phyloP scores from a whole-genome alignment of 2,888 invertebrate species.

The Vesta saturnalis region DNA sequence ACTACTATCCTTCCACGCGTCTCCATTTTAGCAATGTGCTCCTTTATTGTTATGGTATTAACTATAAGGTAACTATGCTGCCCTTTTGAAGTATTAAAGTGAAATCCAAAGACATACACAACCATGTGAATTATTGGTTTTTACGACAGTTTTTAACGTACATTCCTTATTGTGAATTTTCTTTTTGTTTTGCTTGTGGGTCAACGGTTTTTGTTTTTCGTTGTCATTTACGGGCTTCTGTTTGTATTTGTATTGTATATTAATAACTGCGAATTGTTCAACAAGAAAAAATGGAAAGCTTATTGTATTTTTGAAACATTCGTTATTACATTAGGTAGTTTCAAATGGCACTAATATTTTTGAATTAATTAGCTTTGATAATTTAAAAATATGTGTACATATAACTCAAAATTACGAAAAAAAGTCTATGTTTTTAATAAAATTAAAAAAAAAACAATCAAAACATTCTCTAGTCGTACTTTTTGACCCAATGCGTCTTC shows the following conservation, averaged over 20 bases:
- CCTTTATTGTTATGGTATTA: conserved; percentile 48
- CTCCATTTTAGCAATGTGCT: conserved; percentile 53
- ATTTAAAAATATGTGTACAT: conserved; percentile 31
- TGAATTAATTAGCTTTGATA: conserved; percentile 30
- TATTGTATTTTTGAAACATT: conserved; percentile 9
- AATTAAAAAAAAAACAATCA: conserved; percentile 48
- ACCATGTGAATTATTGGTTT: conserved; percentile 44
- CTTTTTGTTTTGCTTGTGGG: conserved; percentile 21
- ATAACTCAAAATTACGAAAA: not conserved
- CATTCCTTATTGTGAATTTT: conserved; percentile 36
- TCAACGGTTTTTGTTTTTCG: conserved; percentile 6
- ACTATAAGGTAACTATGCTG: conserved; percentile 56
- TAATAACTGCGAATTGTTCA: not conserved
- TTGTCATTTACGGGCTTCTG: not conserved
- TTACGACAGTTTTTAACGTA: conserved; percentile 25
- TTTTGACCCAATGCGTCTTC: conserved; percentile 35
- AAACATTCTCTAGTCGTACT: conserved; percentile 54
- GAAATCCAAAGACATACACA: conserved; percentile 55
- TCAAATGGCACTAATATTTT: conserved; percentile 56
- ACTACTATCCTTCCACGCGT: conserved; percentile 52
- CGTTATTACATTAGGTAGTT: conserved; percentile 48
- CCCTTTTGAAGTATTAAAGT: conserved; percentile 38
- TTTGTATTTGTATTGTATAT: conserved; percentile 19
- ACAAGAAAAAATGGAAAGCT: conserved; percentile 14
- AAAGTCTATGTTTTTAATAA: not conserved